Evolutionary conservation across 2,797 vertebrate species (phyloP).

Genomic region (Gallinago nigripennis): DNA sequence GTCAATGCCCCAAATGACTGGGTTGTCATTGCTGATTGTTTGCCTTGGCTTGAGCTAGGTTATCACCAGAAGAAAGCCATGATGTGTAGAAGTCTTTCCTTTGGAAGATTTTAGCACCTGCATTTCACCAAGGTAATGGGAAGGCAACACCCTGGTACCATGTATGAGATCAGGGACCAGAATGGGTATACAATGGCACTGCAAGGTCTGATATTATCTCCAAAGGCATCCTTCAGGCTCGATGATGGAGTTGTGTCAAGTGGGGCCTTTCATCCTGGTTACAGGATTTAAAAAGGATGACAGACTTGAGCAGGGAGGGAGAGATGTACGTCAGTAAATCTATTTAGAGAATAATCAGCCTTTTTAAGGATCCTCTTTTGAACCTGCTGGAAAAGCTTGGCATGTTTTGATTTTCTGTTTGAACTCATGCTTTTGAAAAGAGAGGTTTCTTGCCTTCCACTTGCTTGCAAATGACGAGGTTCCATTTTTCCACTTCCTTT

Average conservation of each 20-base stretch:
- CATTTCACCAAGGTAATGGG: background rate
- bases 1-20: fast-evolving
- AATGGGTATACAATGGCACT: background rate
- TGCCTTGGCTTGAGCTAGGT: background rate
- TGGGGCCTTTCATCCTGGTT: background rate
- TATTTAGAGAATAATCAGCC: background rate
- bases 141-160: background rate
- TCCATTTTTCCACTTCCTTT: background rate
- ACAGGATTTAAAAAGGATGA: background rate
- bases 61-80: background rate
- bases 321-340: background rate
- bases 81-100: background rate
- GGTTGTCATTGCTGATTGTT: fast-evolving
- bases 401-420: background rate
- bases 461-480: background rate
- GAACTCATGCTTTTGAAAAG: background rate
- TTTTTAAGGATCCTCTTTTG: background rate
- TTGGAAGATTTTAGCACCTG: background rate
- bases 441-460: background rate
- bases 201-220: background rate
- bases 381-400: background rate
- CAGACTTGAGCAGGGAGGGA: background rate
- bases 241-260: background rate
- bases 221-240: background rate
- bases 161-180: background rate